These are phyloP conservation scores for Drosophila parthenogenetica DNA, from an alignment of 2,888 invertebrate species.

Conservation along the genomic window DNA sequence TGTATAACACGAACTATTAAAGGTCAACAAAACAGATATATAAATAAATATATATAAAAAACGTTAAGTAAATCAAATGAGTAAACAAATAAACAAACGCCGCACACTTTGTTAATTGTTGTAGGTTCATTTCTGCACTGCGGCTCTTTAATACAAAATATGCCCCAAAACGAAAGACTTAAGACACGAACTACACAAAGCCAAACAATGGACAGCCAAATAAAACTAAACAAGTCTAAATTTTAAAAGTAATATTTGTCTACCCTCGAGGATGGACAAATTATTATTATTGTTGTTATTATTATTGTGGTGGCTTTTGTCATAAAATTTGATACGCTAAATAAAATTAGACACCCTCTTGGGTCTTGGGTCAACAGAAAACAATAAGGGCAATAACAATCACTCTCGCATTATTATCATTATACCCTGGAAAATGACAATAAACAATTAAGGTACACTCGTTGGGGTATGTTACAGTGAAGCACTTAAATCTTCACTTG, in stretches of 20 bases:
- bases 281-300: conserved; percentile 17
- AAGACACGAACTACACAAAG: conserved; percentile 70
- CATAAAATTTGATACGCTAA: conserved; percentile 30
- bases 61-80: conserved; percentile 66
- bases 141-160: conserved; percentile 53
- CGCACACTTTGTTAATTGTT: conserved; percentile 70
- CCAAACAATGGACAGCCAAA: conserved; percentile 29
- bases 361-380: conserved; percentile 15
- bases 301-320: conserved; percentile 19
- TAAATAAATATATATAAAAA: conserved; percentile 15
- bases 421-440: not conserved
- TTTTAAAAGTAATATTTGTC: conserved; percentile 43
- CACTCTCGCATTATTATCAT: conserved; percentile 27
- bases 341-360: conserved; percentile 54
- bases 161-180: conserved; percentile 69
- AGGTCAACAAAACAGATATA: conserved; percentile 54
- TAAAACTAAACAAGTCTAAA: conserved; percentile 14
- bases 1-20: conserved; percentile 73
- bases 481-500: not conserved
- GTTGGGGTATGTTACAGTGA: no score
- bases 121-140: conserved; percentile 38
- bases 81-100: conserved; percentile 59
- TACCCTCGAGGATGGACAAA: conserved; percentile 40
- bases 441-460: not conserved
- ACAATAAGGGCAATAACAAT: conserved; percentile 18